These are phyloP conservation scores for Centruroides vittatus DNA, from an alignment of 1,140 invertebrate species.

Conservation along the genomic window DNA sequence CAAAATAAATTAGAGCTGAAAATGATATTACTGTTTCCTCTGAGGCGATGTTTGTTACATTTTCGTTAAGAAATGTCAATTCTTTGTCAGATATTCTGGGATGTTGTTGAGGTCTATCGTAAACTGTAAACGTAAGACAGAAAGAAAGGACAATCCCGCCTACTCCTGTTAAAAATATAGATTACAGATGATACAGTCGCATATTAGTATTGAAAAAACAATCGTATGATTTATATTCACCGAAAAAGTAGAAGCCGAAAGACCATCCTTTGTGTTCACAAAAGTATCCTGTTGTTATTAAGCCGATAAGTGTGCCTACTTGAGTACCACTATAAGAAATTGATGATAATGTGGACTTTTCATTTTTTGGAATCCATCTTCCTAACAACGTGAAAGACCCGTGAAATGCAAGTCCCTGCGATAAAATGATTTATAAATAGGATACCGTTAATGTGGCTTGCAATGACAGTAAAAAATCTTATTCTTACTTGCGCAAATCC, in stretches of 20 bases:
- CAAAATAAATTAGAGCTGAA: too few relatives aligned
- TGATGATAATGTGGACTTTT: background rate
- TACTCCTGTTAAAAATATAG: slow-evolving; percentile 33
- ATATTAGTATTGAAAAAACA: too few relatives aligned
- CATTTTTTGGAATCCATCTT: background rate
- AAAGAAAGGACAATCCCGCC: too few relatives aligned
- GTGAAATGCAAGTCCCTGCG: background rate
- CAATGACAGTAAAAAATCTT: too few relatives aligned
- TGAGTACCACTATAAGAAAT: background rate
- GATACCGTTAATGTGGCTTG: too few relatives aligned
- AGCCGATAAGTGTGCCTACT: slow-evolving; percentile 5
- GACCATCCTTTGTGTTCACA: slow-evolving; percentile 12
- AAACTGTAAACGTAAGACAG: too few relatives aligned
- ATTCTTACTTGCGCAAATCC: slow-evolving; percentile 28
- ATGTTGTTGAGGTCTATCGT: too few relatives aligned
- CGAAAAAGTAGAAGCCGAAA: slow-evolving; percentile 14
- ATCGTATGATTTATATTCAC: background rate
- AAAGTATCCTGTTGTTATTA: slow-evolving; percentile 9
- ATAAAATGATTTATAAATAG: background rate
- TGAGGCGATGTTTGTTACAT: too few relatives aligned
- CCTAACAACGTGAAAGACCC: background rate
- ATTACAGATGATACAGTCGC: slow-evolving; percentile 53
- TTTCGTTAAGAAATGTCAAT: too few relatives aligned
- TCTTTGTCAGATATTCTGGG: too few relatives aligned
- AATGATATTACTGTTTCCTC: too few relatives aligned